Base-by-base conservation (phyloP, 37 sponge, comb jelly and placozoan species). In the Axinella damicornis region DNA sequence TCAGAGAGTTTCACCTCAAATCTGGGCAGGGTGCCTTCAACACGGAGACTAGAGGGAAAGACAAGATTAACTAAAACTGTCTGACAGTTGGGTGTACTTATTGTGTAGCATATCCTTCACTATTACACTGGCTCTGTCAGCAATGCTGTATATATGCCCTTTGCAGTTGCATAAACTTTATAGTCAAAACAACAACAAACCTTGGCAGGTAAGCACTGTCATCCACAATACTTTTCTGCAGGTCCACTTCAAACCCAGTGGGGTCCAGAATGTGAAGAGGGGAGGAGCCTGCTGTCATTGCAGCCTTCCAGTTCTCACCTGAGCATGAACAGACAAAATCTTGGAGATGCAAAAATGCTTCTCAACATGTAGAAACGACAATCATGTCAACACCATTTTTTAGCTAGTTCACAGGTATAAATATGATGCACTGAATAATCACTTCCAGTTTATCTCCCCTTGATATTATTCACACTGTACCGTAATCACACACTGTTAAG, bases 251-350 rank as follows among this genome's bases (percentile, higher is more conserved):
- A 22, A 93, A 53, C 19, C 89, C 93, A 38, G 85, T 80, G 54
- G 89, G 78, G 13, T 80, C 71, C 22, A 93, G 37, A 21, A 93
- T 85, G 74, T 93, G 93, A 9, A 85, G 80, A 5, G 82, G 57
- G 33, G 89, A 80, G 9, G 71, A 62, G 4, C 78, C 79, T 46
- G 4, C 15, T 21, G 31, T 16, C 76, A 59, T 67, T 12, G 89
- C 89, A 38, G 19, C 40, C 66, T 36, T 39, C 93, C 93, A 93
- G 77, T 93, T 78, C 11, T 74, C 85, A 65, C 78, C 93, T 92
- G 65, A 30, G 30, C 65, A 65, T 22, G 34, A 59, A 20, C 38
- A 20, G 28, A 63, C 33, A 22, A 77, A 77, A 25, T 0, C 5
- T 21, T 38, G 27, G 33, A 77, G 21, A 65, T 13, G 17, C 35